Evolutionary conservation across 2,888 invertebrate genomes (phyloP).

Genomic region (Eudemis profundana): DNA sequence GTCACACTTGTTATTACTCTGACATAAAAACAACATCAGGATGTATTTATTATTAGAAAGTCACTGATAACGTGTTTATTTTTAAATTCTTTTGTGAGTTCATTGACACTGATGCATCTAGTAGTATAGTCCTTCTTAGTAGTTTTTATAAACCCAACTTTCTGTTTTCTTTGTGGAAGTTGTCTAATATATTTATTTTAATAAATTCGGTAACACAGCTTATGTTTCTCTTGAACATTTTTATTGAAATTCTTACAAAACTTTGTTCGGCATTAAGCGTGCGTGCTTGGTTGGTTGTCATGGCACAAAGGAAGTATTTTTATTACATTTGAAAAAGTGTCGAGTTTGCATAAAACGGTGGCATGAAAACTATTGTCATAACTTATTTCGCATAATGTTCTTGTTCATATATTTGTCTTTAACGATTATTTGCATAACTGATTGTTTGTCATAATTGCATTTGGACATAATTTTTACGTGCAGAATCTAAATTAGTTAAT

Average conservation of each 20-base stretch:
- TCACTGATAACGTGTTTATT: constrained; percentile 3
- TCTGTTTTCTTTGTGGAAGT: too few relatives aligned
- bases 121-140: not conserved
- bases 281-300: not conserved
- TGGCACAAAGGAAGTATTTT: constrained; percentile 4
- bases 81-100: not conserved
- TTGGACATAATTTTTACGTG: too few relatives aligned
- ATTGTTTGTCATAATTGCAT: too few relatives aligned
- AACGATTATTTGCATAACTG: too few relatives aligned
- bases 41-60: constrained; percentile 42
- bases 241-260: constrained; percentile 8
- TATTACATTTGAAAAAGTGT: not conserved
- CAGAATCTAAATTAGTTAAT: too few relatives aligned
- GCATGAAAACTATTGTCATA: too few relatives aligned
- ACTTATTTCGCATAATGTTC: too few relatives aligned
- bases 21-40: constrained; percentile 44
- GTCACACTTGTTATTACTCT: constrained; percentile 35
- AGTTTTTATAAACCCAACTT: too few relatives aligned
- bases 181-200: not conserved
- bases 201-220: not conserved
- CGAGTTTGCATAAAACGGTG: not conserved
- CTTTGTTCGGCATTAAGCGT: not conserved
- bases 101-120: too few relatives aligned
- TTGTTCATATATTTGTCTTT: too few relatives aligned
- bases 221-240: not conserved